Evolutionary conservation across 2,797 vertebrate genomes (phyloP).

Genomic region (Cygnus olor): DNA sequence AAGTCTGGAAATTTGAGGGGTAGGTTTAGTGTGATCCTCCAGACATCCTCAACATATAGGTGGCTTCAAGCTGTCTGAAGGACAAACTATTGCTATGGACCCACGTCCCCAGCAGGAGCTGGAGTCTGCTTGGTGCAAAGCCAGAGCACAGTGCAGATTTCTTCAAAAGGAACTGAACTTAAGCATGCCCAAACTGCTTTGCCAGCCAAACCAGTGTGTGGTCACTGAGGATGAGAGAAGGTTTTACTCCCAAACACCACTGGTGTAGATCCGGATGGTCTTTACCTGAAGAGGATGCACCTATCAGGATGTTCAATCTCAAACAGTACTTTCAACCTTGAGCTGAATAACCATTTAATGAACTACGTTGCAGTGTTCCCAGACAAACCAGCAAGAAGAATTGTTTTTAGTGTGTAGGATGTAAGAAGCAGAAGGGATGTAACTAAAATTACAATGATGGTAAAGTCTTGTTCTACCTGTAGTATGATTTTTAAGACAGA

Average conservation of each 20-base stretch:
- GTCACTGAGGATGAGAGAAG: neutral
- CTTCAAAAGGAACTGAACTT: neutral
- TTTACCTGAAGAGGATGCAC: neutral
- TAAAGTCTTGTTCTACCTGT: neutral
- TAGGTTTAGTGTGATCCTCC: neutral
- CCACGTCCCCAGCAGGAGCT: neutral
- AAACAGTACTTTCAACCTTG: neutral
- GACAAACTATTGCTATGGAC: neutral
- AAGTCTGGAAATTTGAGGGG: neutral
- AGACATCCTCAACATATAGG: neutral
- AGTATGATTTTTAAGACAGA: neutral
- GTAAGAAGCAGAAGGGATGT: neutral
- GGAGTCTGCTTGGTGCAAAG: neutral
- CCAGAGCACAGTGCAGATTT: neutral
- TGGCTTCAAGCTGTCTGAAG: neutral
- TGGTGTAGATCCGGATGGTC: fast-evolving
- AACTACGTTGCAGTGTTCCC: fast-evolving
- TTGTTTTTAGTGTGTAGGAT: fast-evolving
- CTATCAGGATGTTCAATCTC: neutral
- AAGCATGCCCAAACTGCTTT: neutral
- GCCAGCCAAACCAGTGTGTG: neutral
- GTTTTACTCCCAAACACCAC: neutral
- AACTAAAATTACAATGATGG: neutral
- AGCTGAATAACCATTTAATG: neutral
- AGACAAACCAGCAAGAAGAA: neutral